These are phyloP conservation scores for Chanos chanos DNA, from an alignment of 2,797 vertebrate genomes.

Conservation along the genomic window DNA sequence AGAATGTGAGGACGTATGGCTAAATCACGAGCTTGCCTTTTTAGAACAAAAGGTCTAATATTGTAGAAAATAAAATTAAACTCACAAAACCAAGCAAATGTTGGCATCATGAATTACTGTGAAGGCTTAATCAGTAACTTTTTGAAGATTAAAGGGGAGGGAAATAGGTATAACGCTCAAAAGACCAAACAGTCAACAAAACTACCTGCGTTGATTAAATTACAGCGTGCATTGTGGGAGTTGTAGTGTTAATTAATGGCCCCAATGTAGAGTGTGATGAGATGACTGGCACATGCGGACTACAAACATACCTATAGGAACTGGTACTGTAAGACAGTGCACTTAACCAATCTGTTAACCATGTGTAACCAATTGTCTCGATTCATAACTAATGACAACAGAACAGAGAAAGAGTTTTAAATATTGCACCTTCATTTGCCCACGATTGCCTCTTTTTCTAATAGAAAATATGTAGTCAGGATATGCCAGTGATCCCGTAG, in stretches of 20 bases:
- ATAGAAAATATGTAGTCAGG: slow-evolving; percentile 31
- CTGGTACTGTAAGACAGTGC: slow-evolving; percentile 47
- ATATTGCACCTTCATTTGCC: slow-evolving; percentile 50
- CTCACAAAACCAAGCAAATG: slow-evolving; percentile 74
- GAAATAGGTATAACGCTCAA: slow-evolving; percentile 35
- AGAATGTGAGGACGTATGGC: slow-evolving; percentile 75
- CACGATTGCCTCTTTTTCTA: slow-evolving; percentile 37
- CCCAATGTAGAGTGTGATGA: slow-evolving; percentile 46
- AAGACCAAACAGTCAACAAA: slow-evolving; percentile 49
- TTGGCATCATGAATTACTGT: slow-evolving; percentile 72
- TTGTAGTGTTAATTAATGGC: slow-evolving; percentile 62
- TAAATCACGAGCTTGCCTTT: slow-evolving; percentile 80
- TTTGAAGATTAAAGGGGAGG: slow-evolving; percentile 40
- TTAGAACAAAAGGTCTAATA: slow-evolving; percentile 91
- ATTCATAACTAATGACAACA: slow-evolving; percentile 38
- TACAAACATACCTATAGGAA: slow-evolving; percentile 44
- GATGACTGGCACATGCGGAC: slow-evolving; percentile 53
- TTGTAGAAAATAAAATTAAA: slow-evolving; percentile 66
- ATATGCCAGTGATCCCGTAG: slow-evolving; percentile 46
- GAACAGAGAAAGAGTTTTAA: slow-evolving; percentile 45
- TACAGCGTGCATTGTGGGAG: slow-evolving; percentile 71
- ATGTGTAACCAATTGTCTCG: slow-evolving; percentile 14
- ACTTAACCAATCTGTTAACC: slow-evolving; percentile 43
- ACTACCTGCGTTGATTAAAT: slow-evolving; percentile 50
- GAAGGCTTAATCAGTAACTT: slow-evolving; percentile 65